Conservation (phyloP, 2,113 vertebrate species). For the Prionailurus bengalensis region DNA sequence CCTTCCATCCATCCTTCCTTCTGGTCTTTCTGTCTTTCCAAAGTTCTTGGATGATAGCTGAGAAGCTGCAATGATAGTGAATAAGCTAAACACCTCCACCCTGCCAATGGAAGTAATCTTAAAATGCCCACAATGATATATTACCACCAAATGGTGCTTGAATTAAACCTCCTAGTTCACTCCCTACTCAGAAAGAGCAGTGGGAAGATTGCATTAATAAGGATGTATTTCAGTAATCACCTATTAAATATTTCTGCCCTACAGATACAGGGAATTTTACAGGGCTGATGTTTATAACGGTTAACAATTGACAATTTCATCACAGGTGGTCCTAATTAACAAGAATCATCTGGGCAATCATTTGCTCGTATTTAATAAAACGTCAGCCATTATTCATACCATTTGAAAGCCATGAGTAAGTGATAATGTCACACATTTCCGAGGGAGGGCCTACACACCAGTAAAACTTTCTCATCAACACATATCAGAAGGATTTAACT, state of each 20-base stretch:
- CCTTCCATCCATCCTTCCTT: neutral
- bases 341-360: neutral
- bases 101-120: neutral
- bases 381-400: neutral
- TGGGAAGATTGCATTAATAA: neutral
- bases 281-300: neutral
- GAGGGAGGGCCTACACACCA: neutral
- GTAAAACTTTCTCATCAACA: constrained; percentile 7
- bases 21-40: neutral
- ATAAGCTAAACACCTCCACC: neutral
- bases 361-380: neutral
- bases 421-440: neutral
- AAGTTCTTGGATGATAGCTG: neutral
- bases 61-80: neutral
- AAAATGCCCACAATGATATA: neutral
- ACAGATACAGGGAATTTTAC: neutral
- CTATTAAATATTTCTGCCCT: neutral
- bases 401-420: constrained; percentile 55
- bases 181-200: neutral
- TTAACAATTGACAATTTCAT: constrained; percentile 47
- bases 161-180: neutral
- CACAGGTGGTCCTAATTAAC: neutral
- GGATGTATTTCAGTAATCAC: neutral
- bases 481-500: constrained; percentile 8
- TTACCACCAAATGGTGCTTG: neutral